Base-by-base conservation (phyloP, 35 echinoderm and acorn worm species). In the Apostichopus japonicus region DNA sequence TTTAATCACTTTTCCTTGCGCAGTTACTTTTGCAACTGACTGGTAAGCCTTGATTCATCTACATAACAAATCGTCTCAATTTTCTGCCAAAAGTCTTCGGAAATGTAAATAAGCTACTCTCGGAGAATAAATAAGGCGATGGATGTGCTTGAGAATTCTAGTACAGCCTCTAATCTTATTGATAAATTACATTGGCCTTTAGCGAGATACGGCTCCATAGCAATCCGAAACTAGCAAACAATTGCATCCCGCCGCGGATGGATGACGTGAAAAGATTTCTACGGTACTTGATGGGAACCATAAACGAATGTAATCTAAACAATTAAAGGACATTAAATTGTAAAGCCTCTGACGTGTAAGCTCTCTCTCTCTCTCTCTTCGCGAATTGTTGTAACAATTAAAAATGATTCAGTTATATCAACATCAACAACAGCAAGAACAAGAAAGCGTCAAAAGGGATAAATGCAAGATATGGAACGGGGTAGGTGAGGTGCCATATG, bases 21-120 rank as follows among this genome's bases (percentile, higher is more conserved):
- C 54, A 84, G 81, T 84, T 84, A 84, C 81, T 84, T 84, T 84
- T 84, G 81, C 81, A 84, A 84, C 56, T 58, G 15, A 54, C 81
- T 58, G 51, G 54, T 58, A 55, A 24, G n/a, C 8, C 23, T 21
- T 56, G 81, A 84, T 58, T 84, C 81, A 84, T 84, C 81, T 84
- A 84, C 81, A 84, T 84, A 23, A 84, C 81, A 84, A 84, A 84
- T 84, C 81, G 81, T 59, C 81, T 58, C 81, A 84, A 84, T 84
- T 57, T 84, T 84, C 81, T 58, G 54, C 56, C 81, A 84, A 84
- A 84, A 58, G 81, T 84, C 81, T 84, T 84, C 81, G 81, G 81
- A 58, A 84, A 84, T 84, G 81, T 84, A 84, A 84, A 84, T 84
- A 84, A 84, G 81, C 54, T 24, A 57, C 81, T 58, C 56, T 23